phyloP scores from a whole-genome alignment of 2,113 vertebrate species.

The Cepphus grylle region DNA sequence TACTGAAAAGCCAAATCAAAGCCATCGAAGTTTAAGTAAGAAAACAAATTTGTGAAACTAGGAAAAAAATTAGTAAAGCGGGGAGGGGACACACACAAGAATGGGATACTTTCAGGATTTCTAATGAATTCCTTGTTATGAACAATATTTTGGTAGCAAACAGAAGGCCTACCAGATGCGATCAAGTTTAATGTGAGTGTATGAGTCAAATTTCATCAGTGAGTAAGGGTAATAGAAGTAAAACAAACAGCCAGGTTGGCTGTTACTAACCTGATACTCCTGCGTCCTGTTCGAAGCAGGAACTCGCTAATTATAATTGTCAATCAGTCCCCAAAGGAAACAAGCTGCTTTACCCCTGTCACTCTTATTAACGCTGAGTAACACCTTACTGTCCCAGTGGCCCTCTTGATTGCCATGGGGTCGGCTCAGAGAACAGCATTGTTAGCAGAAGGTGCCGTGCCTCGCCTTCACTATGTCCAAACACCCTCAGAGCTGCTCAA shows the following conservation, averaged over 20 bases:
- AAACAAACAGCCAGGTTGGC: not conserved
- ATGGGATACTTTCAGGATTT: not conserved
- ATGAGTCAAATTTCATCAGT: not conserved
- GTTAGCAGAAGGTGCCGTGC: not conserved
- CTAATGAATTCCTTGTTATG: not conserved
- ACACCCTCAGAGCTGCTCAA: not conserved
- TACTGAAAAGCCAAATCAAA: not conserved
- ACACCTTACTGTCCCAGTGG: not conserved
- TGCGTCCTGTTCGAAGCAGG: fast-evolving
- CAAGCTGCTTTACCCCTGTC: not conserved
- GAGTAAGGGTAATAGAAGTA: not conserved
- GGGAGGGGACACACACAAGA: not conserved
- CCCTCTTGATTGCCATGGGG: not conserved
- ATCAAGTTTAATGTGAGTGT: fast-evolving
- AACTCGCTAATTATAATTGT: not conserved
- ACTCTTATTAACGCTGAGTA: not conserved
- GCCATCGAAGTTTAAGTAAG: not conserved
- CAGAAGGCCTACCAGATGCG: not conserved
- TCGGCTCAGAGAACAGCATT: not conserved
- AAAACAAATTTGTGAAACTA: not conserved
- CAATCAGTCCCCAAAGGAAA: not conserved
- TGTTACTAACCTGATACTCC: not conserved
- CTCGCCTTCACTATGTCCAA: not conserved
- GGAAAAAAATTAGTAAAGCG: not conserved
- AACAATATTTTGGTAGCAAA: slow-evolving; percentile 14